Percentiles rank a stretch among this genome's conserved stretches.
phyloP scores from a whole-genome alignment of 2,888 invertebrate species.

The Flexamia atlantica region DNA sequence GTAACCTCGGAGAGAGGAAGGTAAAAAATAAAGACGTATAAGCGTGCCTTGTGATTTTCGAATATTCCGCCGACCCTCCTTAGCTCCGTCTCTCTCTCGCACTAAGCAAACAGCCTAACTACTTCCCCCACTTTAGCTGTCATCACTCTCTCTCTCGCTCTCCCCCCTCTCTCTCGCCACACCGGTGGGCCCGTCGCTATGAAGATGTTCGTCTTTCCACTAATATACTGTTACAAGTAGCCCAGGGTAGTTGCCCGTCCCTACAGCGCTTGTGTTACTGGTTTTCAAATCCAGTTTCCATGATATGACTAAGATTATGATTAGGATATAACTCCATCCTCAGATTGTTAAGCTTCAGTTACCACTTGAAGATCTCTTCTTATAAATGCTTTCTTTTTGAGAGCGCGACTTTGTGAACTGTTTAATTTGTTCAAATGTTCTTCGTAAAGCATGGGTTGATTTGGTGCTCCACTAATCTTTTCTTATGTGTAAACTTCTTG shows the following conservation, averaged over 20 bases:
- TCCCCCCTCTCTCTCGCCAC: constrained; percentile 14
- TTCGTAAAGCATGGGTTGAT: too few relatives aligned
- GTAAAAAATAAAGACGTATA: constrained; percentile 61
- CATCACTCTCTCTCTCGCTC: constrained; percentile 52
- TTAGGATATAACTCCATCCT: too few relatives aligned
- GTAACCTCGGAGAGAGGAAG: constrained; percentile 59
- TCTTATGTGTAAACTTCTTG: too few relatives aligned
- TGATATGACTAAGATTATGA: too few relatives aligned
- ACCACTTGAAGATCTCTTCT: too few relatives aligned
- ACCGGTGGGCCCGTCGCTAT: constrained; percentile 53
- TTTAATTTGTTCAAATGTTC: too few relatives aligned
- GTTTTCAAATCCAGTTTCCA: too few relatives aligned
- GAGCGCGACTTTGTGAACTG: too few relatives aligned
- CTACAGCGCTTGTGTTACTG: not conserved
- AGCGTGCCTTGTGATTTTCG: constrained; percentile 62
- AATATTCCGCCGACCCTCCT: constrained; percentile 56
- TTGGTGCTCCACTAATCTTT: too few relatives aligned
- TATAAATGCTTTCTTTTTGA: too few relatives aligned
- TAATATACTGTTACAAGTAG: constrained; percentile 57
- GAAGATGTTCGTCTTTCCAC: constrained; percentile 54
- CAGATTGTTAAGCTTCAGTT: too few relatives aligned
- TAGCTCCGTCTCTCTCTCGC: constrained; percentile 47
- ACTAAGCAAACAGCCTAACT: constrained; percentile 60
- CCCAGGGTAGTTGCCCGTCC: constrained; percentile 26
- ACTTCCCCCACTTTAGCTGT: constrained; percentile 58